These are phyloP conservation scores for Allacma fusca DNA, from an alignment of 2,888 invertebrate genomes.

Conservation along the genomic window DNA sequence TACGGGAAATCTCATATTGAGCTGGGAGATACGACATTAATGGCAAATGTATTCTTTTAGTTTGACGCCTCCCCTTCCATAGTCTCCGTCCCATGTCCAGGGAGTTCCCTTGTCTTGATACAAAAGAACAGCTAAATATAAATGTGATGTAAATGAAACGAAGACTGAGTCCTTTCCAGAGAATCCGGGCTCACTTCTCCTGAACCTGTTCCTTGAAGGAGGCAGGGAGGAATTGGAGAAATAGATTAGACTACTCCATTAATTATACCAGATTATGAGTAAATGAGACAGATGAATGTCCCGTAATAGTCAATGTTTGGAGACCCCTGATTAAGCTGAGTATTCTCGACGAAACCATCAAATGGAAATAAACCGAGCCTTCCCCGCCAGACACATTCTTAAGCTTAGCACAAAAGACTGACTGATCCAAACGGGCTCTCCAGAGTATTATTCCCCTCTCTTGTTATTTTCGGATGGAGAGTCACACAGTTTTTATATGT, in stretches of 20 bases:
- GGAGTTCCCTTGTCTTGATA: too few species aligned
- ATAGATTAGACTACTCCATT: conserved; percentile 30
- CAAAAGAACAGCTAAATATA: neutral
- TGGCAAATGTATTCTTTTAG: neutral
- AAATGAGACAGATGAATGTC: conserved; percentile 36
- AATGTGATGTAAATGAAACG: neutral
- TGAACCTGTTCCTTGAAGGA: neutral
- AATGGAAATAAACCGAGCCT: conserved; percentile 34
- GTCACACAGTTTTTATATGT: neutral
- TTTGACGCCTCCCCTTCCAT: neutral
- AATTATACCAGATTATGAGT: conserved; percentile 39
- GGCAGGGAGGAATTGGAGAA: conserved; percentile 10
- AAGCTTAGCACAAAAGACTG: neutral
- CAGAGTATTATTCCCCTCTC: neutral
- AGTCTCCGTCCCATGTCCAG: neutral
- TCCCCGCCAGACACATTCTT: neutral
- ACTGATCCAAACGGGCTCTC: neutral
- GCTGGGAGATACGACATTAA: neutral
- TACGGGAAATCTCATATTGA: neutral
- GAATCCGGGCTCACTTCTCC: neutral
- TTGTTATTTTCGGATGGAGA: neutral
- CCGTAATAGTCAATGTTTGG: conserved; percentile 19
- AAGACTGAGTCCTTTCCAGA: too few species aligned
- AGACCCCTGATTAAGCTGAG: conserved; percentile 47
- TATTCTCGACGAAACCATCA: conserved; percentile 44